Evolutionary conservation across 2,797 vertebrate genomes (phyloP).

Genomic region (Loriculus beryllinus): DNA sequence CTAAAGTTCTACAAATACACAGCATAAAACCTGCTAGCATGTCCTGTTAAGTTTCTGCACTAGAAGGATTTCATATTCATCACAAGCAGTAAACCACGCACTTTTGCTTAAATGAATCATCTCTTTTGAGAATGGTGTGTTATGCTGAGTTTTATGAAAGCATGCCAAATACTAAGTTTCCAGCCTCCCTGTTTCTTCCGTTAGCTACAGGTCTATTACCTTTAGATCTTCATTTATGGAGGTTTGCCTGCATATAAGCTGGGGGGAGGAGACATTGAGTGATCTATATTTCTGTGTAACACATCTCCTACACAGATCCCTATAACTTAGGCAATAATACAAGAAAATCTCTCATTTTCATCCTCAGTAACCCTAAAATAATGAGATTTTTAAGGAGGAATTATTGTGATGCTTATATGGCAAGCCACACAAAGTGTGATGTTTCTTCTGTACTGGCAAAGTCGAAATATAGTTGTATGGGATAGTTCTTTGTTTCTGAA

Average conservation of each 20-base stretch:
- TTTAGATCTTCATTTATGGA: background rate
- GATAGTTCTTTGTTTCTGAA: background rate
- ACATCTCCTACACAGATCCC: background rate
- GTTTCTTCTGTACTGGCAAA: background rate
- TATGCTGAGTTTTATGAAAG: slow-evolving; percentile 7
- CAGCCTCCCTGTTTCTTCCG: background rate
- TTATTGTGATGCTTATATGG: accelerated
- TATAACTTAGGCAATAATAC: background rate
- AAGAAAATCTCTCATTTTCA: background rate
- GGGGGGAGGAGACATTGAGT: background rate
- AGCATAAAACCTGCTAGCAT: background rate
- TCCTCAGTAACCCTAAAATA: background rate
- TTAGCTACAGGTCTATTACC: background rate
- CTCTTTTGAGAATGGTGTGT: background rate
- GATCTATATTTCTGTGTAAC: background rate
- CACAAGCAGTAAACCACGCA: background rate
- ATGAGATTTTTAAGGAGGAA: background rate
- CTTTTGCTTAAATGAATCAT: slow-evolving; percentile 23
- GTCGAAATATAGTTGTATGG: background rate
- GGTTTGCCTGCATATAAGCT: background rate
- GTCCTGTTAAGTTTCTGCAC: background rate
- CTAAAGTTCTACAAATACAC: background rate
- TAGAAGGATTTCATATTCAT: background rate
- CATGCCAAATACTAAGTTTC: background rate
- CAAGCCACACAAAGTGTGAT: background rate